These are phyloP conservation scores for Neoniphon sammara DNA, from an alignment of 2,797 vertebrate species.

Conservation along the genomic window DNA sequence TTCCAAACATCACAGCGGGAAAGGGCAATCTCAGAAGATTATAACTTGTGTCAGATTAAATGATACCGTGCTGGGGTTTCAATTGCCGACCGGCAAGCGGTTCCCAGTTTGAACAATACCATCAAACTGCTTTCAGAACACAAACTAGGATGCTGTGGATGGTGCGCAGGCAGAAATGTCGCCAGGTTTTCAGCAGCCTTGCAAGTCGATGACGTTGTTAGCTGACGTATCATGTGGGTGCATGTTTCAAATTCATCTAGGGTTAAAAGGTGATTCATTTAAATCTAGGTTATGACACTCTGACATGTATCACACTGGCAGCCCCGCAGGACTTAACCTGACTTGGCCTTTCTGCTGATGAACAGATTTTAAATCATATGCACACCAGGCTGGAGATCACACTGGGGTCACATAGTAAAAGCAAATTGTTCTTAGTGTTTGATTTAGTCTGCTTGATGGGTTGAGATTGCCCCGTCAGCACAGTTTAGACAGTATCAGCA, in stretches of 20 bases:
- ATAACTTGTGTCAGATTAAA: conserved; percentile 70
- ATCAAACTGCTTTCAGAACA: neutral
- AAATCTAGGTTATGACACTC: conserved; percentile 30
- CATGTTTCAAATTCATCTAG: neutral
- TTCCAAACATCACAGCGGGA: conserved; percentile 62
- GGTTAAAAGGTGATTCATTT: conserved; percentile 47
- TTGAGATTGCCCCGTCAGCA: neutral
- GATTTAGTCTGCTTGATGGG: conserved; percentile 7
- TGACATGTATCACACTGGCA: conserved; percentile 10
- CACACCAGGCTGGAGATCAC: neutral
- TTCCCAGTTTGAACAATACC: conserved; percentile 34
- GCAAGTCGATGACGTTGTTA: neutral
- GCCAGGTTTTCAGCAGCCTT: neutral
- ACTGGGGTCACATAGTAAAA: conserved; percentile 17
- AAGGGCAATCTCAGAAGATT: conserved; percentile 69
- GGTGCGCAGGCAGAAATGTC: neutral
- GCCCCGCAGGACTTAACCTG: conserved; percentile 29
- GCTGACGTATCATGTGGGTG: neutral
- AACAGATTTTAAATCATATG: conserved; percentile 38
- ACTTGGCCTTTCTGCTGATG: conserved; percentile 19
- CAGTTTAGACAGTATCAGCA: conserved; percentile 17
- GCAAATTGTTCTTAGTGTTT: conserved; percentile 34
- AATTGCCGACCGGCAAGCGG: conserved; percentile 41
- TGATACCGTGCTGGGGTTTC: conserved; percentile 53
- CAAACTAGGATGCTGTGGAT: neutral